Evolutionary conservation across 2,113 vertebrate species (phyloP), one percentile per base, ranked within the genome.

Genomic region (Halcyon malimbica): DNA sequence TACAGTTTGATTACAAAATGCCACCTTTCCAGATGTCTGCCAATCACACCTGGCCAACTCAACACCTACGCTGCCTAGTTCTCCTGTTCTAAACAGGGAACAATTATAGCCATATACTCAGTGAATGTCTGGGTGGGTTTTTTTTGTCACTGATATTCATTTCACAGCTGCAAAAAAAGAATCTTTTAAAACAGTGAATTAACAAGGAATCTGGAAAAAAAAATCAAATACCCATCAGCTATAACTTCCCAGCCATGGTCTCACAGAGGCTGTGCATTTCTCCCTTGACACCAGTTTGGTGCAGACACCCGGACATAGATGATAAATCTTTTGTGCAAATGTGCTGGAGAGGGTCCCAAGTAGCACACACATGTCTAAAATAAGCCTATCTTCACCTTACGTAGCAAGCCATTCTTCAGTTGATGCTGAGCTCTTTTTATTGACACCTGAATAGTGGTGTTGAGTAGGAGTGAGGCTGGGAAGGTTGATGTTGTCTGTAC

Each of bases 31-130:
- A 77, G 17, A 70, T 4, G 5, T 26, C 14, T 86, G 14, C 28
- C 8, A 87, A 26, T 6, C 14, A 35, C 13, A 13, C 11, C n/a
- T 57, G 33, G 13, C 7, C 4, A 39, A 24, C 24, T 62, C 14
- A 70, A 89, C 59, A n/a, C 3, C 11, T 80, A 2, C 17, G 16
- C 7, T 73, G 6, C 21, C 13, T 73, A 20, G 18, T 64, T 73
- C 44, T 83, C 5, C 11, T 29, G 6, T 7, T 69, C 80, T 46
- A 57, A 75, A 80, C 4, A 37, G 11, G 41, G 24, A 79, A 29
- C 3, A 0, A 39, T 13, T 35, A 4, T 42, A 21, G 14, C 9
- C 4, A 1, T 51, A 19, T 29, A 29, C 4, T 14, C 16, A 54
- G 9, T 25, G 11, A 44, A 41, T 5, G 2, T 50, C 21, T 10